Evolutionary conservation across 2,888 invertebrate genomes (phyloP).

Genomic region (Morpho helenor): DNA sequence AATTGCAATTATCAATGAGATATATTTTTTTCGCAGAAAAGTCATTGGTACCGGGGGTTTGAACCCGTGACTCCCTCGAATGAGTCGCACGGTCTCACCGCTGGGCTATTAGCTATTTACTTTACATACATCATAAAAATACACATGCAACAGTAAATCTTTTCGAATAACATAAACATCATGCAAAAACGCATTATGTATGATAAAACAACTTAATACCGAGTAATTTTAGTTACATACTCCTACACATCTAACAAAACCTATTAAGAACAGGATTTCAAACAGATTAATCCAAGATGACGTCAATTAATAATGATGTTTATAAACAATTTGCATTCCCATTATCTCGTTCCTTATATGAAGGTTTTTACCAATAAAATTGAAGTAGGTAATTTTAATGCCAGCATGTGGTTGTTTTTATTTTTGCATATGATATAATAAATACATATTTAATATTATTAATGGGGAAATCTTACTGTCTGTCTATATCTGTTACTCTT

Average conservation of each 20-base stretch:
- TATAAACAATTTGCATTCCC: conserved; percentile 16
- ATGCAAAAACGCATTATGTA: not conserved
- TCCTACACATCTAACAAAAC: conserved; percentile 1
- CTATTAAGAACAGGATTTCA: conserved; percentile 17
- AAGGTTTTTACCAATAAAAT: conserved; percentile 15
- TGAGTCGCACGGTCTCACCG: too few species aligned
- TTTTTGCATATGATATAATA: too few species aligned
- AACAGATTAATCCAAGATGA: conserved; percentile 2
- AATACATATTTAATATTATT: too few species aligned
- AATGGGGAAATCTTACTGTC: too few species aligned
- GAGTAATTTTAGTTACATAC: not conserved
- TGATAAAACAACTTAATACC: conserved; percentile 1
- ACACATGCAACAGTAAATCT: not conserved
- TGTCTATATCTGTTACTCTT: too few species aligned
- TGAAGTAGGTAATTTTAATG: not conserved
- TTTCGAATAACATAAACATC: too few species aligned
- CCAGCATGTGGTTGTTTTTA: not conserved
- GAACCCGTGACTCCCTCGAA: too few species aligned
- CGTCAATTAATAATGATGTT: conserved; percentile 15
- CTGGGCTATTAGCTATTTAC: too few species aligned
- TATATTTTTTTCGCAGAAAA: too few species aligned
- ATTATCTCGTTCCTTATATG: conserved; percentile 12
- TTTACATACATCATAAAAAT: not conserved
- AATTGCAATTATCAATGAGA: too few species aligned
- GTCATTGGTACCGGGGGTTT: too few species aligned